Evolutionary conservation across 1,140 invertebrate genomes (phyloP), one percentile per base, ranked within the genome.

Genomic region (Nephila pilipes): DNA sequence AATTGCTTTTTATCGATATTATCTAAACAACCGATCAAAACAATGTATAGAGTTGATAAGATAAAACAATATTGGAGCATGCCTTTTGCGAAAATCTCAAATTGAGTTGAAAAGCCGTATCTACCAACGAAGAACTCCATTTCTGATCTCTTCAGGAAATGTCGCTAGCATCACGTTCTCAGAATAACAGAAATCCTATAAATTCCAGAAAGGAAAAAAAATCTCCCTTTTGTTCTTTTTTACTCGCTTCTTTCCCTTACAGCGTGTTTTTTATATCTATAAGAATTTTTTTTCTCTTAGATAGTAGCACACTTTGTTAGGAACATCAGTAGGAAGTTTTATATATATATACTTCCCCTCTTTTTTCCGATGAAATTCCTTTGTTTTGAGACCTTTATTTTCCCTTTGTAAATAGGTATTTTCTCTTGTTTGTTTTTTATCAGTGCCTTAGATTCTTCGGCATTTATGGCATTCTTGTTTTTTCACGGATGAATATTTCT

Each of bases 131-230:
- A 29, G 88, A 80, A 32, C n/a, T 69, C 25, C 29, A 16, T 32
- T 0, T 12, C 20, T 80, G 60, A 32, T 90, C 38, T 90, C 22
- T 14, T 90, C 46, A 57, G 32, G 58, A 80, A 79, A 90, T 90
- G 54, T 90, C 88, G 12, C n/a, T n/a, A 58, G 88, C 38, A 46
- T 88, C 88, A 90, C 88, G 88, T 90, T 90, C 38, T 38, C 20
- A 36, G 69, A 90, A 90, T 58, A 90, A 90, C 88, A 75, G 25
- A 46, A 90, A 90, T 80, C 75, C 88, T 80, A 90, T 90, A 90
- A 90, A 90, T 90, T 80, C 55, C 54, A 80, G 88, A 80, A 80
- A 69, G 80, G 55, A 55, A 90, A 80, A 65, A 63, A 46, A 46
- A 46, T 46, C 46, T 10, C 6, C 0, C 36, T 65, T 87, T 87